phyloP scores from a whole-genome alignment of 2,113 vertebrate genomes.

The Sapayoa aenigma region DNA sequence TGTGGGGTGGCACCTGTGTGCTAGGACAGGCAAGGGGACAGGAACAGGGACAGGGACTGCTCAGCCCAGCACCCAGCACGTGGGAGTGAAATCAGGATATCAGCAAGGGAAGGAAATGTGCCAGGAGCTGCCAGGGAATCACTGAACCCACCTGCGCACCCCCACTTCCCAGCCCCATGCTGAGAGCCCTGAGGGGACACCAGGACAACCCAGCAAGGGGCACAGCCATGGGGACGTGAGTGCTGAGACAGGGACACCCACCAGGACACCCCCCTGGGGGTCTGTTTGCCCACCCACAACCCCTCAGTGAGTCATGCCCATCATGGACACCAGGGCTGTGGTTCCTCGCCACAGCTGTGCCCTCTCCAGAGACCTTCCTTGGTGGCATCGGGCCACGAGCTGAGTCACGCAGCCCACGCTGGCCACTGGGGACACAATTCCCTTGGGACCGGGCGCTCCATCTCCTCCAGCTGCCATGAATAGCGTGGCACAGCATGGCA shows the following conservation, averaged over 20 bases:
- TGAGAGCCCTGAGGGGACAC: neutral
- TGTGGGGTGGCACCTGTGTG: neutral
- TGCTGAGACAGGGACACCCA: neutral
- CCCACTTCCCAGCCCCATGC: neutral
- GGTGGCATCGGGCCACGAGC: neutral
- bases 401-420: neutral
- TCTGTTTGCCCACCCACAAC: rapidly evolving
- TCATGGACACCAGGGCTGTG: rapidly evolving
- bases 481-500: rapidly evolving
- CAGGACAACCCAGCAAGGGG: neutral
- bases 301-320: neutral
- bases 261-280: neutral
- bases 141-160: neutral
- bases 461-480: neutral
- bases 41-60: neutral
- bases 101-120: neutral
- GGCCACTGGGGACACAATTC: neutral
- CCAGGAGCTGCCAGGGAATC: neutral
- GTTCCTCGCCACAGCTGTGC: neutral
- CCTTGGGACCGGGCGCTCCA: neutral
- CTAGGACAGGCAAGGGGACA: neutral
- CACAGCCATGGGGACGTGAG: rapidly evolving
- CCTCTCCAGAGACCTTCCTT: neutral
- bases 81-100: rapidly evolving
- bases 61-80: neutral